A percentile compares a stretch with the other conserved stretches of the same genome.
These are phyloP conservation scores for Chelon labrosus DNA, from an alignment of 2,797 vertebrate species.

Conservation along the genomic window DNA sequence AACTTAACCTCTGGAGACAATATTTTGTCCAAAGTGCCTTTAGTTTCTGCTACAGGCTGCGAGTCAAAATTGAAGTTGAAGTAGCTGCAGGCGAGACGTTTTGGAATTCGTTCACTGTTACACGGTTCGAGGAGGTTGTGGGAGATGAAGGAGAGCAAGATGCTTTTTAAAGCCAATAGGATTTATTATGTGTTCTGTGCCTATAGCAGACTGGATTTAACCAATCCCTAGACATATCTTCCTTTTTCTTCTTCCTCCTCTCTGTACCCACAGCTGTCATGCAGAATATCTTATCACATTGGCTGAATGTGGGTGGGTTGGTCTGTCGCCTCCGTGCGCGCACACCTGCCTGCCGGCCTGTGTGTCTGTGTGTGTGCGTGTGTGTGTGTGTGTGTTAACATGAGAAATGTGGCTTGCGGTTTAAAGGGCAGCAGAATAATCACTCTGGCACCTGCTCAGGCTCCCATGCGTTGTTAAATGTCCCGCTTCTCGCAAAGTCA, in stretches of 20 bases:
- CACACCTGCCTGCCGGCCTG: background rate
- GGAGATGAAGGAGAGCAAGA: constrained; percentile 61
- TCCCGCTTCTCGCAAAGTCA: constrained; percentile 74
- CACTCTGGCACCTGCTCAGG: constrained; percentile 67
- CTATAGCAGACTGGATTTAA: constrained; percentile 67
- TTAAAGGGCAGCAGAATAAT: constrained; percentile 69
- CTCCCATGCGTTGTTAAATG: constrained; percentile 64
- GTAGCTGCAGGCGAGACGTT: constrained; percentile 67
- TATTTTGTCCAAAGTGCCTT: constrained; percentile 55
- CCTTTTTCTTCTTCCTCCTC: constrained; percentile 24
- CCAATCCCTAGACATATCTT: constrained; percentile 65
- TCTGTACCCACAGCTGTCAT: constrained; percentile 65
- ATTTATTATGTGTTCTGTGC: constrained; percentile 72
- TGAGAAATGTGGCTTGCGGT: constrained; percentile 68
- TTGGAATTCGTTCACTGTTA: constrained; percentile 46
- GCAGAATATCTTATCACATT: constrained; percentile 69
- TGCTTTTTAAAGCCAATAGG: constrained; percentile 67
- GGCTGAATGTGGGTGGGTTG: constrained; percentile 55
- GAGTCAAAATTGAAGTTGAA: constrained; percentile 65
- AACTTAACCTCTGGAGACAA: constrained; percentile 58
- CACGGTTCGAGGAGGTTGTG: constrained; percentile 54
- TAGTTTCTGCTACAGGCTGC: constrained; percentile 45
- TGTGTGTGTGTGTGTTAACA: constrained; percentile 29
- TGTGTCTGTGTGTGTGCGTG: background rate
- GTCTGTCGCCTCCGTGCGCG: constrained; percentile 41